Evolutionary conservation across 2,888 invertebrate genomes (phyloP).

Genomic region (Drosophila demipolita): DNA sequence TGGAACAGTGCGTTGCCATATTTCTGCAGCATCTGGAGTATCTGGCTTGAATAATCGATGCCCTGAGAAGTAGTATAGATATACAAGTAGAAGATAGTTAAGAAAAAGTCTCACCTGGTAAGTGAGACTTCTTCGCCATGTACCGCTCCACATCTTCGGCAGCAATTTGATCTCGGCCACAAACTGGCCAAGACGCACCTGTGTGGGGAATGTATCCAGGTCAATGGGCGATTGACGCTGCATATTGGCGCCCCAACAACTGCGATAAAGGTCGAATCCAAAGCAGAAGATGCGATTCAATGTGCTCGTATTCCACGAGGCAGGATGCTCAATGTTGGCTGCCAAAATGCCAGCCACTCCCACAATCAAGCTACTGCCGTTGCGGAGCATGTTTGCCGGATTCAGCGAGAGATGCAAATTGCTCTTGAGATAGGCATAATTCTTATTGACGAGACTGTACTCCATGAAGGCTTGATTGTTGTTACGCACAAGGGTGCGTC

Average conservation of each 20-base stretch:
- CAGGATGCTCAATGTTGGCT: constrained; percentile 82
- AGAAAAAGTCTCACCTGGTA: constrained; percentile 22
- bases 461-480: constrained; percentile 58
- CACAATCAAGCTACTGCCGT: constrained; percentile 77
- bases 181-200: constrained; percentile 80
- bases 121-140: constrained; percentile 64
- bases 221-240: constrained; percentile 51
- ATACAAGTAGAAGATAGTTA: not conserved
- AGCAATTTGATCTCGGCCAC: constrained; percentile 59
- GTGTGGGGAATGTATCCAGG: constrained; percentile 76
- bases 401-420: constrained; percentile 74
- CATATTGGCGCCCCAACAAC: constrained; percentile 67
- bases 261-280: constrained; percentile 76
- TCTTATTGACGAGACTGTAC: constrained; percentile 72
- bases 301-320: constrained; percentile 79
- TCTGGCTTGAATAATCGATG: constrained; percentile 51
- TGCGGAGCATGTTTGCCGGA: constrained; percentile 61
- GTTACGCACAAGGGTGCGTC: constrained; percentile 62
- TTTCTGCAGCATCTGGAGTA: constrained; percentile 42
- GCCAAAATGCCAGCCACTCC: constrained; percentile 74
- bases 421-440: constrained; percentile 79
- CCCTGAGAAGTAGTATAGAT: constrained; percentile 20
- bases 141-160: constrained; percentile 51
- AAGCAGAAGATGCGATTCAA: constrained; percentile 80
- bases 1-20: constrained; percentile 76